Base-by-base conservation (phyloP, 2,797 vertebrate species). In the Lepidocolaptes lacrymiger region DNA sequence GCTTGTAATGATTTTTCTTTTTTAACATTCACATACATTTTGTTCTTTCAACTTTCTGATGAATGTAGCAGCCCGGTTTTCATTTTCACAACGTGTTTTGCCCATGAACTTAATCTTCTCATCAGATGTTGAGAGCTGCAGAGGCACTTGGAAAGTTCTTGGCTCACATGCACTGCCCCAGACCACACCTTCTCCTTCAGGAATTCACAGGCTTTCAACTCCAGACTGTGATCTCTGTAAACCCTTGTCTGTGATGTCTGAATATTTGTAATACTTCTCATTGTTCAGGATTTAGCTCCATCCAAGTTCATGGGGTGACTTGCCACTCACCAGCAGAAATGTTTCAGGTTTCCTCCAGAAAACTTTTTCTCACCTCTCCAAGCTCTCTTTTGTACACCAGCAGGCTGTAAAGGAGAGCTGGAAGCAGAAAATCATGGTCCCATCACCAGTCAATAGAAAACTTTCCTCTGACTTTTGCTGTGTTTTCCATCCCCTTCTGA, bases 201-300 rank as follows among this genome's bases (percentile, higher is more conserved):
- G 95, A 96, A 94, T 95, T 97, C 95, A 88, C 85, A 88, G 89
- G 69, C 96, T 97, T 96, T 97, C 85, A 96, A 55, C 73, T 96
- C 3, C 14, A 85, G 91, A 28, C 82, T 86, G 71, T 96, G 96
- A 95, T 96, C 92, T 93, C 9, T 48, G 85, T 88, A 94, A 95
- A 93, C 82, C 36, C 93, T 95, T 30, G 79, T 73, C 85, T 96
- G 62, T 94, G 93, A 92, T 91, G 82, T 95, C 89, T 89, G 87
- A 89, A 91, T 96, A 72, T 94, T 93, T 97, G 66, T 48, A 93
- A 96, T 96, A 39, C 55, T 92, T 96, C 69, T 92, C 92, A 94
- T 94, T 91, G 92, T 75, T 96, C 69, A 37, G 54, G 87, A 54
- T 93, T 91, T 93, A 80, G 61, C 73, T 72, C 51, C 1, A 3